Evolutionary conservation across 1,140 invertebrate species (phyloP).

Genomic region (Stratiolaelaps scimitus): DNA sequence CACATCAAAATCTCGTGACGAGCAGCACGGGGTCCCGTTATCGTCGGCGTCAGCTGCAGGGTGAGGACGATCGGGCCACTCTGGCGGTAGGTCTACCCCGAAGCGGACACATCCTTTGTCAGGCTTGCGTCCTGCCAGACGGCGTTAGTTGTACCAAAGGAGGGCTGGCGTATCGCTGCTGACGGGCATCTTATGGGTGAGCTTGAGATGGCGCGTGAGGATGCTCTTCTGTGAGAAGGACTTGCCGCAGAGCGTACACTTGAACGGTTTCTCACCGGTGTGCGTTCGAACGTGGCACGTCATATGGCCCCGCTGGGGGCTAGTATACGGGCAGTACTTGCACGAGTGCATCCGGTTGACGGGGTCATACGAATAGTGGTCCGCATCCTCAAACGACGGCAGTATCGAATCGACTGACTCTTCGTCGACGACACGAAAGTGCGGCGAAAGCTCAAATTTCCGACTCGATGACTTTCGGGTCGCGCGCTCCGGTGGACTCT

Average conservation of each 20-base stretch:
- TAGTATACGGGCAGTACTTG: conserved; percentile 14
- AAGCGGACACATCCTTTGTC: no score
- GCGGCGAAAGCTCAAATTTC: conserved; percentile 14
- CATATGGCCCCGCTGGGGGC: conserved; percentile 12
- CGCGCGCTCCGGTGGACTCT: neutral
- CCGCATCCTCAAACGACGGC: conserved; percentile 11
- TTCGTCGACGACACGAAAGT: conserved; percentile 21
- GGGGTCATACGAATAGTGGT: conserved; percentile 18
- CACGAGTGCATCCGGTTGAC: conserved; percentile 12
- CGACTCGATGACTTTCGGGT: neutral
- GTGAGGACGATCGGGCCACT: no score
- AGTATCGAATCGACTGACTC: conserved; percentile 26
- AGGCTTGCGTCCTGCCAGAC: no score
- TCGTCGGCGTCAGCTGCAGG: no score
- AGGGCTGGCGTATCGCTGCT: neutral
- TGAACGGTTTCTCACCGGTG: conserved; percentile 72
- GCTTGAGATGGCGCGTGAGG: conserved; percentile 16
- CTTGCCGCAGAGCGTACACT: conserved; percentile 79
- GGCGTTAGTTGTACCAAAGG: neutral
- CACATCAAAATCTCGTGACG: no score
- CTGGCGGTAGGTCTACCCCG: no score
- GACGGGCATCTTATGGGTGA: conserved; percentile 18
- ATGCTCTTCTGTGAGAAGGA: conserved; percentile 49
- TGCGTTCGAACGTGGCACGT: conserved; percentile 61
- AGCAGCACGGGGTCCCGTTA: no score